Percentiles rank a stretch among this genome's conserved stretches.
phyloP scores from a whole-genome alignment of 2,888 invertebrate species.

The Tipula helvola region DNA sequence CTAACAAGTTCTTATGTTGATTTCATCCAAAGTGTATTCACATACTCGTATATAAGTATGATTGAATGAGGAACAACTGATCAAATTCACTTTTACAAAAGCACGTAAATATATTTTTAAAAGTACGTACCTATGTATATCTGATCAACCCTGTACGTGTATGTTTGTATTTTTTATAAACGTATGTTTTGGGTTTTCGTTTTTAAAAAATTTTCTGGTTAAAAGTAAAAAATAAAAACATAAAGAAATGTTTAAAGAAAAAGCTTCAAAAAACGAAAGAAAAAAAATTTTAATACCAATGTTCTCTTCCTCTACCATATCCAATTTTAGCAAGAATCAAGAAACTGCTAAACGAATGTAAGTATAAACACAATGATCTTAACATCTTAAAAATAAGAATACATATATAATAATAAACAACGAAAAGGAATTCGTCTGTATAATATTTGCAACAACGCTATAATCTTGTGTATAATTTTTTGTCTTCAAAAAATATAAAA shows the following conservation, averaged over 20 bases:
- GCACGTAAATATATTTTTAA: neutral
- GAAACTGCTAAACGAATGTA: neutral
- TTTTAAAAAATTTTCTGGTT: neutral
- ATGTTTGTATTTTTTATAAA: neutral
- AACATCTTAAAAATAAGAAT: neutral
- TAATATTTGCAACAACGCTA: neutral
- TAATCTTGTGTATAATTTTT: neutral
- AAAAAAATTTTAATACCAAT: neutral
- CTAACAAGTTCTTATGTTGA: too few species aligned
- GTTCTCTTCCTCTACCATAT: neutral
- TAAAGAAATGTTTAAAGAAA: neutral
- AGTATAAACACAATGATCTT: neutral
- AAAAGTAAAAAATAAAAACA: neutral
- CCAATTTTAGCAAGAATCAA: neutral
- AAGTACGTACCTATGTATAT: neutral
- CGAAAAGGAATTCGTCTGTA: neutral
- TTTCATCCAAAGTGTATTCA: too few species aligned
- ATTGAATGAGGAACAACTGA: too few species aligned
- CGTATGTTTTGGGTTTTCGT: neutral
- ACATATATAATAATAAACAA: neutral
- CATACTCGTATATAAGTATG: too few species aligned
- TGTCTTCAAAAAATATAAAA: neutral
- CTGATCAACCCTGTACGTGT: neutral
- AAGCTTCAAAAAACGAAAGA: neutral
- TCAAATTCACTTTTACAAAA: too few species aligned